A percentile compares a stretch with the other conserved stretches of the same genome.
phyloP scores from a whole-genome alignment of 2,888 invertebrate genomes.

The Heliconius sara region DNA sequence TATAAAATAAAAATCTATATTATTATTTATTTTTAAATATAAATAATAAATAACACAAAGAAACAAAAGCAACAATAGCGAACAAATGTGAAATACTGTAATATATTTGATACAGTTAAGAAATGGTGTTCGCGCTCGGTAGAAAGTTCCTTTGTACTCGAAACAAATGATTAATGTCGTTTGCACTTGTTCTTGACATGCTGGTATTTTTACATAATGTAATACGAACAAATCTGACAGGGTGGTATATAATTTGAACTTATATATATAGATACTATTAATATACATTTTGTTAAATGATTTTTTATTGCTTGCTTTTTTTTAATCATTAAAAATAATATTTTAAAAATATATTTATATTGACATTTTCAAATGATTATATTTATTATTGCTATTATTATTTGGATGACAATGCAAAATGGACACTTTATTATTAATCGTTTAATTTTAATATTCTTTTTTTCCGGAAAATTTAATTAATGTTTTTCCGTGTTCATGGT shows the following conservation, averaged over 20 bases:
- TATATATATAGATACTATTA: neutral
- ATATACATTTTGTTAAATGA: neutral
- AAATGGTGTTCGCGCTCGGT: slow-evolving; percentile 56
- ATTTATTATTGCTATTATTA: too few relatives aligned
- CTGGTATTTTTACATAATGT: slow-evolving; percentile 56
- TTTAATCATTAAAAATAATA: too few relatives aligned
- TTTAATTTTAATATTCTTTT: too few relatives aligned
- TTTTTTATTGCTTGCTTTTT: too few relatives aligned
- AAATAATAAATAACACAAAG: slow-evolving; percentile 32
- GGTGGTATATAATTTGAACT: neutral
- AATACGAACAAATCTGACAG: slow-evolving; percentile 43
- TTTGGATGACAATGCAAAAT: too few relatives aligned
- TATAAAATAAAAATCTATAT: slow-evolving; percentile 15
- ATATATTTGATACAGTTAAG: slow-evolving; percentile 64
- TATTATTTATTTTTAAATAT: slow-evolving; percentile 22
- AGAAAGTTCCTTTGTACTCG: slow-evolving; percentile 58
- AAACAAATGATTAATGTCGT: slow-evolving; percentile 72
- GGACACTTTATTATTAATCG: too few relatives aligned
- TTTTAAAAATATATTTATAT: too few relatives aligned
- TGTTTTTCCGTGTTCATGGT: too few relatives aligned
- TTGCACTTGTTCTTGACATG: slow-evolving; percentile 66
- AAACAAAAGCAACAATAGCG: slow-evolving; percentile 36
- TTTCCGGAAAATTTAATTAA: too few relatives aligned
- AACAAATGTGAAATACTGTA: slow-evolving; percentile 41
- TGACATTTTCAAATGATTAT: too few relatives aligned